Evolutionary conservation across 2,113 vertebrate species (phyloP).

Genomic region (Aspiorhynchus laticeps): DNA sequence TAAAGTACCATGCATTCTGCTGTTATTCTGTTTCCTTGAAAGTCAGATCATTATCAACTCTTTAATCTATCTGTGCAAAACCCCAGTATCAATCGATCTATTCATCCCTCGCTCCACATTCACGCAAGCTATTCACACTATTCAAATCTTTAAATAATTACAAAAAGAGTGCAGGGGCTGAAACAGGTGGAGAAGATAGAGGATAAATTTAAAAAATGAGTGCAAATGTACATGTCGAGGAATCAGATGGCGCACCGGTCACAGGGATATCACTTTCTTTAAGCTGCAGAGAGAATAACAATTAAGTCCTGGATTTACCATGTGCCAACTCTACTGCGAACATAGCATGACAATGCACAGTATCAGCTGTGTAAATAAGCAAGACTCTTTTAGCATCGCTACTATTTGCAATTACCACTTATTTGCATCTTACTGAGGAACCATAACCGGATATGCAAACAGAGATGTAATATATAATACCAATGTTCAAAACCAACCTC

Average conservation of each 20-base stretch:
- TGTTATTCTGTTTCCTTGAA: slow-evolving; percentile 54
- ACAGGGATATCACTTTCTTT: slow-evolving; percentile 96
- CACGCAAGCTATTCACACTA: slow-evolving; percentile 21
- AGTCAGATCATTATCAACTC: slow-evolving; percentile 49
- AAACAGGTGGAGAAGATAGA: slow-evolving; percentile 73
- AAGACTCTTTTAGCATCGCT: neutral
- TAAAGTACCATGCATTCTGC: slow-evolving; percentile 5
- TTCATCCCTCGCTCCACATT: slow-evolving; percentile 46
- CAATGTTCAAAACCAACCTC: slow-evolving; percentile 5
- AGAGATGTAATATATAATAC: slow-evolving; percentile 13
- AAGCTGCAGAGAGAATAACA: slow-evolving; percentile 78
- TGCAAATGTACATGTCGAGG: slow-evolving; percentile 84
- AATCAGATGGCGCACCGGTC: slow-evolving; percentile 86
- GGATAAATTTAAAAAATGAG: slow-evolving; percentile 61
- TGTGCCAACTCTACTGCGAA: neutral
- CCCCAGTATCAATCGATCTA: slow-evolving; percentile 36
- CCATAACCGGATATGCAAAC: slow-evolving; percentile 41
- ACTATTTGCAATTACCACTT: slow-evolving; percentile 15
- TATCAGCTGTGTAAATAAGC: slow-evolving; percentile 13
- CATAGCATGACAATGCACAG: neutral
- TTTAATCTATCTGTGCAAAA: slow-evolving; percentile 30
- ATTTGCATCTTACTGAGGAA: slow-evolving; percentile 41
- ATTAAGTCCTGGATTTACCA: neutral
- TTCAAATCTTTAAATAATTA: slow-evolving; percentile 50
- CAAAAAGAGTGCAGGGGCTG: slow-evolving; percentile 83